Percentiles rank a stretch among this genome's conserved stretches.
phyloP scores from a whole-genome alignment of 2,888 invertebrate species.

The Macrophya annulata region DNA sequence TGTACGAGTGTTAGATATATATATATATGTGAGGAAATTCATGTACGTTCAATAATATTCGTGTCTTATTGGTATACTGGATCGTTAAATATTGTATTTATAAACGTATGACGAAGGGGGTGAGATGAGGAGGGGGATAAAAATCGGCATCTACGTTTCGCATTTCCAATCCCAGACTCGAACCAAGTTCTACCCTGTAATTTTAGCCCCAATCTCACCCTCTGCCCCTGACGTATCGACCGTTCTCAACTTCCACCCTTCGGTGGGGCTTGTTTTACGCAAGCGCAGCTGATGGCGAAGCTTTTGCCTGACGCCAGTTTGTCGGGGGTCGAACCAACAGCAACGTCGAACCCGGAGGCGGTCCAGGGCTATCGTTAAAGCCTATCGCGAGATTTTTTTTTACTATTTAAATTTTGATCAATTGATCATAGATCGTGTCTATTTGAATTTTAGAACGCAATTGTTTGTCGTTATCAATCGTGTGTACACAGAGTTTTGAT shows the following conservation, averaged over 20 bases:
- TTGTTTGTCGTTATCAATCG: neutral
- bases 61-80: neutral
- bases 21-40: too few relatives aligned
- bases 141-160: conserved; percentile 54
- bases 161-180: conserved; percentile 65
- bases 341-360: conserved; percentile 54
- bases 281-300: conserved; percentile 71
- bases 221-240: conserved; percentile 74
- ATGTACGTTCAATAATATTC: neutral
- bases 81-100: neutral
- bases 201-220: conserved; percentile 55
- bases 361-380: conserved; percentile 33
- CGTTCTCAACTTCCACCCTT: conserved; percentile 69
- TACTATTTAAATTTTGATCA: neutral
- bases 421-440: neutral
- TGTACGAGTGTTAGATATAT: too few relatives aligned
- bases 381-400: conserved; percentile 21
- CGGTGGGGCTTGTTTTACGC: conserved; percentile 65
- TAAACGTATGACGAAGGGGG: neutral
- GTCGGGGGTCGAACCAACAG: conserved; percentile 70
- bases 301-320: conserved; percentile 75
- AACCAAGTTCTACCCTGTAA: conserved; percentile 64
- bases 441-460: neutral
- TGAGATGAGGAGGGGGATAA: conserved; percentile 14
- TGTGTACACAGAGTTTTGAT: neutral